A percentile compares a stretch with the other conserved stretches of the same genome.
Conservation (phyloP, 2,888 invertebrate species). For the Ectropis crepuscularia region DNA sequence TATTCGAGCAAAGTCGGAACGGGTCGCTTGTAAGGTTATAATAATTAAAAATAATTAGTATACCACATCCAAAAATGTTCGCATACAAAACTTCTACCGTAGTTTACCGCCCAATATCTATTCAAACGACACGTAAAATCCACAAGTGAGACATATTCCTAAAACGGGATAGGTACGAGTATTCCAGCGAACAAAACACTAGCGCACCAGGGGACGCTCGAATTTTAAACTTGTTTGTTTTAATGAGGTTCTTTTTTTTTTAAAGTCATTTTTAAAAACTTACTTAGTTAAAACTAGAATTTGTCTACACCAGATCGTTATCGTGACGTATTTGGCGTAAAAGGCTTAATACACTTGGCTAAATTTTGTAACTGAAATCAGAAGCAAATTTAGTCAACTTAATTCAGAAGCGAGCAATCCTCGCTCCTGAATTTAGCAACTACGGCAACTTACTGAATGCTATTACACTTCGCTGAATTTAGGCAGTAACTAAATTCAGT, state of each 20-base stretch:
- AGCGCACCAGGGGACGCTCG: slow-evolving; percentile 38
- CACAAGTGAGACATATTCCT: slow-evolving; percentile 51
- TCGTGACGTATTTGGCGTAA: too few species aligned
- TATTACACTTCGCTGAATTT: too few species aligned
- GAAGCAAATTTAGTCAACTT: too few species aligned
- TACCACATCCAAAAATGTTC: slow-evolving; percentile 24
- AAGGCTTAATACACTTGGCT: too few species aligned
- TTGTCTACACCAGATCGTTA: too few species aligned
- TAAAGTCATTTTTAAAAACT: too few species aligned
- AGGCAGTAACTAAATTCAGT: too few species aligned
- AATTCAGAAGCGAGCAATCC: too few species aligned
- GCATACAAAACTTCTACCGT: slow-evolving; percentile 33
- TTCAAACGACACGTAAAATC: slow-evolving; percentile 50
- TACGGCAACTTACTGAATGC: too few species aligned
- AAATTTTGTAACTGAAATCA: too few species aligned
- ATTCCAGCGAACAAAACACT: slow-evolving; percentile 46
- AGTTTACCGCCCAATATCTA: slow-evolving; percentile 48
- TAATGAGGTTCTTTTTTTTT: slow-evolving; percentile 9
- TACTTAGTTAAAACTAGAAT: too few species aligned
- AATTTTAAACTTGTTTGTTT: slow-evolving; percentile 35
- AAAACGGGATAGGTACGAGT: slow-evolving; percentile 54
- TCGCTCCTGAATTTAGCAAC: too few species aligned
- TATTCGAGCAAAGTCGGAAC: background rate
- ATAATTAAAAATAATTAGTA: background rate
- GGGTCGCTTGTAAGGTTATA: background rate